phyloP scores from a whole-genome alignment of 2,797 vertebrate genomes.

The Moxostoma hubbsi region DNA sequence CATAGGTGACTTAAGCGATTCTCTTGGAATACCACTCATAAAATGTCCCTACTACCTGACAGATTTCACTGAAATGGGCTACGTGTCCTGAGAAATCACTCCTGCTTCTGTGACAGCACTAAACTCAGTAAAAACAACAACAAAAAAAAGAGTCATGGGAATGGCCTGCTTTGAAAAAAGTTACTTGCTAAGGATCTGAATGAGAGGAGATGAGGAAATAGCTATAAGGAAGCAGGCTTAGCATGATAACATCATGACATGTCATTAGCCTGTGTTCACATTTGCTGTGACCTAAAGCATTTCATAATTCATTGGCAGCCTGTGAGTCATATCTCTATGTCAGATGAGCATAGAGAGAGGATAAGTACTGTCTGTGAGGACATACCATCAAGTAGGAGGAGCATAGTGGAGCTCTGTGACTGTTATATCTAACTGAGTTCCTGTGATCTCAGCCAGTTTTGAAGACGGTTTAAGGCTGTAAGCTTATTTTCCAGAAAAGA shows the following conservation, averaged over 20 bases:
- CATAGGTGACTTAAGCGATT: neutral
- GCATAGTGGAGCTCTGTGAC: neutral
- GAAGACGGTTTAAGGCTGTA: neutral
- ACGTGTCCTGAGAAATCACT: too few relatives aligned
- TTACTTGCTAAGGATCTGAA: too few relatives aligned
- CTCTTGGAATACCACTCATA: too few relatives aligned
- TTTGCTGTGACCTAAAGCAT: neutral
- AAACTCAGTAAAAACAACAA: too few relatives aligned
- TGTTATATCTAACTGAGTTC: neutral
- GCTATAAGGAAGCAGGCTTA: conserved; percentile 8
- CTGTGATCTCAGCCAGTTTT: neutral
- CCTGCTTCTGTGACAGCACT: too few relatives aligned
- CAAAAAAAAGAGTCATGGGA: too few relatives aligned
- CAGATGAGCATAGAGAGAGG: neutral
- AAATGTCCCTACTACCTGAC: too few relatives aligned
- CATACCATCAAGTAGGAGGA: neutral
- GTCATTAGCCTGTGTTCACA: conserved; percentile 20
- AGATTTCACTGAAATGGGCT: too few relatives aligned
- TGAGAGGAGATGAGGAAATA: neutral
- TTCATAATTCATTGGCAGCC: neutral
- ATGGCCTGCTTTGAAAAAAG: too few relatives aligned
- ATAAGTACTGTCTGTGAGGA: neutral
- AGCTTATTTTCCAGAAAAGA: neutral
- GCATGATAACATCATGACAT: conserved; percentile 16
- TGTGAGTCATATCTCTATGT: conserved; percentile 23